A percentile compares a stretch with the other conserved stretches of the same genome.
phyloP scores from a whole-genome alignment of 2,888 invertebrate genomes.

The Nycteola revayana region DNA sequence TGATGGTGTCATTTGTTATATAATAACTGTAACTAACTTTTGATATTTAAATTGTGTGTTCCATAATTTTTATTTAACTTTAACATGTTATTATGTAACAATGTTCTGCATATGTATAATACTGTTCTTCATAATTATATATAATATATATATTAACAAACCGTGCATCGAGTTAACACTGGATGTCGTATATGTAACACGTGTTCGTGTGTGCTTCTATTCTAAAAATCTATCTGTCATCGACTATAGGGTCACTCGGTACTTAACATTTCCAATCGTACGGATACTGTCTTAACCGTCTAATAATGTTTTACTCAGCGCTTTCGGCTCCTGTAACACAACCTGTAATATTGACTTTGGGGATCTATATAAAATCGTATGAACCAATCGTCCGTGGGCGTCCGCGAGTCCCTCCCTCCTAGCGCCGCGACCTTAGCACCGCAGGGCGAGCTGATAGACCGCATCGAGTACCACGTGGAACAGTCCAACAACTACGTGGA shows the following conservation, averaged over 20 bases:
- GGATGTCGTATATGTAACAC: constrained; percentile 43
- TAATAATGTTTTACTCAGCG: constrained; percentile 54
- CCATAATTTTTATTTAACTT: constrained; percentile 25
- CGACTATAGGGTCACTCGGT: constrained; percentile 33
- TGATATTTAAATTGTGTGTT: too few species aligned
- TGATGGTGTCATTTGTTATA: constrained; percentile 57
- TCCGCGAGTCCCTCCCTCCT: constrained; percentile 59
- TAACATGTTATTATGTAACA: constrained; percentile 60
- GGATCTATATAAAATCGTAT: constrained; percentile 57
- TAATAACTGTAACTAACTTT: constrained; percentile 49
- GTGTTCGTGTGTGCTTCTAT: constrained; percentile 29
- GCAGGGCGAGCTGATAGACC: constrained; percentile 97
- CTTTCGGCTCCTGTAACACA: constrained; percentile 58
- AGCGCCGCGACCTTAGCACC: constrained; percentile 66
- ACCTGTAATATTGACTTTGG: constrained; percentile 39
- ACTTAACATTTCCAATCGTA: constrained; percentile 28
- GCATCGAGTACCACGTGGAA: constrained; percentile 96
- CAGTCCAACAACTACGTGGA: constrained; percentile 93
- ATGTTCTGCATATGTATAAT: constrained; percentile 44
- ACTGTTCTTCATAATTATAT: constrained; percentile 26
- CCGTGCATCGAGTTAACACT: constrained; percentile 42
- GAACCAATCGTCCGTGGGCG: constrained; percentile 72
- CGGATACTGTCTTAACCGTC: constrained; percentile 38
- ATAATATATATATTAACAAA: constrained; percentile 27
- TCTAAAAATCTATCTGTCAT: constrained; percentile 31